Evolutionary conservation across 2,888 invertebrate species (phyloP).

Genomic region (Monoplex corrugatus): DNA sequence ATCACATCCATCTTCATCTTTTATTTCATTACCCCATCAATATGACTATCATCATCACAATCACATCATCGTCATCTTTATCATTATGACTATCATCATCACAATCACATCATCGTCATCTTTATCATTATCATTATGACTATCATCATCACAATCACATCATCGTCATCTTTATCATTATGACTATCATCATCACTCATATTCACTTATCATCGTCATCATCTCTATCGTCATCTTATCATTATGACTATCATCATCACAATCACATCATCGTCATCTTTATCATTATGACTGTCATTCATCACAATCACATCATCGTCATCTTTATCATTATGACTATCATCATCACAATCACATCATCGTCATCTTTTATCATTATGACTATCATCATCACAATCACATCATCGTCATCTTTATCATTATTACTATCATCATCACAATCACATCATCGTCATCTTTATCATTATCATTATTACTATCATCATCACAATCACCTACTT

Average conservation of each 20-base stretch:
- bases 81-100: conserved; percentile 58
- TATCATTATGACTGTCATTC: conserved; percentile 57
- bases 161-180: background rate
- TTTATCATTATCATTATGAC: background rate
- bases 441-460: too few species aligned
- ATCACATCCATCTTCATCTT: too few species aligned
- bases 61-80: background rate
- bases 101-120: too few species aligned
- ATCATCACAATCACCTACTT: too few species aligned
- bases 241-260: background rate
- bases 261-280: background rate
- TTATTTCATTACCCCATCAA: too few species aligned
- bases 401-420: too few species aligned
- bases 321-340: background rate
- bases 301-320: background rate
- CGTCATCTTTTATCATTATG: too few species aligned
- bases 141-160: background rate
- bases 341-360: background rate
- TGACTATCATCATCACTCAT: too few species aligned
- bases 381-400: too few species aligned
- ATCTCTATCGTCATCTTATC: background rate
- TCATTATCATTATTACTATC: too few species aligned
- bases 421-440: too few species aligned
- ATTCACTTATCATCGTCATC: too few species aligned
- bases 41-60: background rate